A percentile compares a stretch with the other conserved stretches of the same genome.
Conservation (phyloP, 2,113 vertebrate species). For the Pteruthius melanotis region DNA sequence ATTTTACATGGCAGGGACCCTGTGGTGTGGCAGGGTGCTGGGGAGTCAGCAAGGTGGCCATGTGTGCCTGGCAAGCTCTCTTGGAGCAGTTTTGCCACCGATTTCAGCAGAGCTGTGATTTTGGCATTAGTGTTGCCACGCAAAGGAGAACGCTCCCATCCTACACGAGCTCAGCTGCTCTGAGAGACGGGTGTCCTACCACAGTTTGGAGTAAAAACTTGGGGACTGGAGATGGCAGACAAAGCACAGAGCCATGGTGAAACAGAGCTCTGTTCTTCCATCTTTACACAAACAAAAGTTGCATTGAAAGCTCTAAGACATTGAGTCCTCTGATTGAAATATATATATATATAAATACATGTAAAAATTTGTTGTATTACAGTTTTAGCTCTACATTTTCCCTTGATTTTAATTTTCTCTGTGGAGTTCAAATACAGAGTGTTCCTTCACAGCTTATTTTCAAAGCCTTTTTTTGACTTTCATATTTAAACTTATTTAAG, state of each 20-base stretch:
- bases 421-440: slow-evolving; percentile 41
- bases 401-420: slow-evolving; percentile 43
- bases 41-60: accelerated
- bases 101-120: neutral
- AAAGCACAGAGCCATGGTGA: slow-evolving; percentile 33
- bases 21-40: accelerated
- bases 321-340: slow-evolving; percentile 17
- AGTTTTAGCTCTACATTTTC: neutral
- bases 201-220: neutral
- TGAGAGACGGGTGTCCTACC: neutral
- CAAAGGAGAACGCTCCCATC: accelerated
- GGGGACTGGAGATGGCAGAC: neutral
- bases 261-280: slow-evolving; percentile 35
- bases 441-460: slow-evolving; percentile 49
- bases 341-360: slow-evolving; percentile 15
- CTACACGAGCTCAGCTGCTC: neutral
- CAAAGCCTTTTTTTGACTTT: slow-evolving; percentile 45
- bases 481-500: slow-evolving; percentile 46
- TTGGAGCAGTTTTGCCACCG: neutral
- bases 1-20: accelerated
- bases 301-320: slow-evolving; percentile 44
- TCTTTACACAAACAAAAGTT: slow-evolving; percentile 40
- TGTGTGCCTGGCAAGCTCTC: accelerated
- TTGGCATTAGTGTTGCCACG: accelerated
- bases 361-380: slow-evolving; percentile 17